Percentiles rank a stretch among this genome's conserved stretches.
These are phyloP conservation scores for Allolobophora icterica DNA, from an alignment of 2,888 invertebrate genomes.

Conservation along the genomic window DNA sequence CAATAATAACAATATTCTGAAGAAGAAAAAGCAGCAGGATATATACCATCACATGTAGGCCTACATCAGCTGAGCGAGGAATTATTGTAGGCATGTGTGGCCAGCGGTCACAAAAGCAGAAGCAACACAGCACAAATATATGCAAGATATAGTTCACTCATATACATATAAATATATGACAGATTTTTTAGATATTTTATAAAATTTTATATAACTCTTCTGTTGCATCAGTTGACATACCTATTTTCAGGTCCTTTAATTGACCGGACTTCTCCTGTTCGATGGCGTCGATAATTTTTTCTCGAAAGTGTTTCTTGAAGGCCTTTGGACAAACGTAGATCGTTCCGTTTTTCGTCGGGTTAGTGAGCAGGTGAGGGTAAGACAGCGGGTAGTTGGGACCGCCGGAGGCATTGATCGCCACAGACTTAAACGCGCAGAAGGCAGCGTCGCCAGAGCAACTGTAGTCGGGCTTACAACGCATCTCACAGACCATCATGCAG, in stretches of 20 bases:
- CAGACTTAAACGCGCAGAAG: background rate
- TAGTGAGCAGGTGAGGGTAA: background rate
- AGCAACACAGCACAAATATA: too few relatives aligned
- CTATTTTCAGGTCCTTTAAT: background rate
- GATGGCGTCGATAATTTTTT: background rate
- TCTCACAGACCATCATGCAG: conserved; percentile 4
- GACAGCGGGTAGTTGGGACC: background rate
- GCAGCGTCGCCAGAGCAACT: background rate
- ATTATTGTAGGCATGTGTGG: too few relatives aligned
- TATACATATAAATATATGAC: too few relatives aligned
- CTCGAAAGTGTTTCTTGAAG: conserved; percentile 17
- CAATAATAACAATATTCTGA: too few relatives aligned
- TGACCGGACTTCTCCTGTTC: background rate
- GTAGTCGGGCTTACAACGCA: background rate
- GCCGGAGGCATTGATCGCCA: background rate
- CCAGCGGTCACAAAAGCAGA: too few relatives aligned
- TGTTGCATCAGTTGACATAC: background rate
- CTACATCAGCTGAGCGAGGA: too few relatives aligned
- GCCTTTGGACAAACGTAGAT: background rate
- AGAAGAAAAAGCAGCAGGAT: too few relatives aligned
- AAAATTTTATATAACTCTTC: too few relatives aligned
- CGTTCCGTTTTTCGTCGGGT: background rate
- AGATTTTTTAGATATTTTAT: too few relatives aligned
- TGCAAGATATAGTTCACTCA: too few relatives aligned
- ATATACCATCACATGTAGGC: too few relatives aligned